phyloP scores from a whole-genome alignment of 2,797 vertebrate species.

The Gallirallus australis region DNA sequence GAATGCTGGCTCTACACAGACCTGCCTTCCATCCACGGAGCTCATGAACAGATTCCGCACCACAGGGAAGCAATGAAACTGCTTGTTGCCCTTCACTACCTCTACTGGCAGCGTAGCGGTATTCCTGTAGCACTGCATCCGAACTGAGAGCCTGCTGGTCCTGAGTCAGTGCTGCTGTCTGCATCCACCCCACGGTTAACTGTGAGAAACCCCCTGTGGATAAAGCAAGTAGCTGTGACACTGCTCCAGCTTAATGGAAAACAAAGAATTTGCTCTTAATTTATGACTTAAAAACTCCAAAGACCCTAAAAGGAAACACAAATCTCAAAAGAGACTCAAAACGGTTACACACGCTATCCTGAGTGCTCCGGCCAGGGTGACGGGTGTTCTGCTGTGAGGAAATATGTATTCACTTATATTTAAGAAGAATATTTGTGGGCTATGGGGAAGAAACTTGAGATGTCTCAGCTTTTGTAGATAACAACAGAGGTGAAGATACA shows the following conservation, averaged over 20 bases:
- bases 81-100: neutral
- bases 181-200: neutral
- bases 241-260: neutral
- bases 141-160: neutral
- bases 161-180: neutral
- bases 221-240: constrained; percentile 15
- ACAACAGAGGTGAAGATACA: neutral
- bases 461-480: constrained; percentile 3
- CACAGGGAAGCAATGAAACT: neutral
- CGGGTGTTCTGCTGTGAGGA: neutral
- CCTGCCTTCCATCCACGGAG: neutral
- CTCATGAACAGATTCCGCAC: neutral
- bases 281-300: neutral
- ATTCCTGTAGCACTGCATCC: neutral
- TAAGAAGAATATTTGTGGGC: neutral
- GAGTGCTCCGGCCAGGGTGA: neutral
- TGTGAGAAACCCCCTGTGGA: neutral
- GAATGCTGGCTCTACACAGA: neutral
- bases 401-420: neutral
- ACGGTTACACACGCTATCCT: neutral
- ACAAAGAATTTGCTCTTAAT: neutral
- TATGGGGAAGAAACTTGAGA: neutral
- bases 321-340: constrained; percentile 1
- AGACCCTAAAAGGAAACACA: neutral
- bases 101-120: neutral